Evolutionary conservation across 2,888 invertebrate species (phyloP), one percentile per base, ranked within the genome.

Genomic region (Abrostola triplasia): DNA sequence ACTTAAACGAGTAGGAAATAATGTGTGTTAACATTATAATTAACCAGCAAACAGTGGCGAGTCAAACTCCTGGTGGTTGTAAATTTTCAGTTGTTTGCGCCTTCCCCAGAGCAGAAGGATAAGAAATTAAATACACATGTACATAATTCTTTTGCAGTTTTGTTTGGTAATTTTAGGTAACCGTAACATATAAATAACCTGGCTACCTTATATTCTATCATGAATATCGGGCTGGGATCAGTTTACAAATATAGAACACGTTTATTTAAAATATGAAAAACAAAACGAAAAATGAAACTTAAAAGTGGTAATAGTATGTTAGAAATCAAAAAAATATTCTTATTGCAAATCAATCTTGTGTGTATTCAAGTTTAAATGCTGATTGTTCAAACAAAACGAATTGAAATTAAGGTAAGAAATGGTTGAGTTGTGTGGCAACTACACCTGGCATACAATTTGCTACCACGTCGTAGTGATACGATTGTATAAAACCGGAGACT

Each of bases 151-250:
- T 2, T 24, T 24, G 24, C 24, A 24, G 24, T 24, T 24, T 24
- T 4, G 24, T 24, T 24, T 24, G 24, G 4, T 24, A 8, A 44
- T 7, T 8, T 9, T 13, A 1, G 24, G 44, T 24, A 47, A 47
- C 24, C 44, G 13, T 44, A 7, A 44, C 13, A 8, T 44, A 44
- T 13, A 13, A 6, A 44, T 8, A 44, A 13, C 12, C 4, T 8
- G 0, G 7, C 10, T 5, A 9, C 6, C 10, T 11, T 5, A 40
- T 11, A 40, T 11, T 9, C 10, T 40, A 11, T 11, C 11, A 40
- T 11, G 5, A n/a, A 41, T n/a, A 41, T 9, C 24, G 44, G 44
- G 24, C 24, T 64, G 87, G 91, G 92, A 92, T 92, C 93, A 92
- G 92, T 90, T 91, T 89, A 90, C 83, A 84, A 81, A 84, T 71